Percentiles rank a stretch among this genome's conserved stretches.
phyloP scores from a whole-genome alignment of 2,797 vertebrate genomes.

The Aldrovandia affinis region DNA sequence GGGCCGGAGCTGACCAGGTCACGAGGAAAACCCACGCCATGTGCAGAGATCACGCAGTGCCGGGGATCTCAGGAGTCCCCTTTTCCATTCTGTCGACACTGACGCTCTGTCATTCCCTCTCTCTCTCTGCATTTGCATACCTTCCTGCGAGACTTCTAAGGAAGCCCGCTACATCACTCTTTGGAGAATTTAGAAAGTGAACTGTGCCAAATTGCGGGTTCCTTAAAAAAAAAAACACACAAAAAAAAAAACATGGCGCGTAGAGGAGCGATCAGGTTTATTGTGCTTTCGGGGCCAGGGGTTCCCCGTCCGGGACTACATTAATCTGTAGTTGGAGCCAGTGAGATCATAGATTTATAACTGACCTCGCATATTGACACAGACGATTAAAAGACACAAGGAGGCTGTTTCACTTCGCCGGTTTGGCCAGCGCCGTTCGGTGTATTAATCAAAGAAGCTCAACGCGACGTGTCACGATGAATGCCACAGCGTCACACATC shows the following conservation, averaged over 20 bases:
- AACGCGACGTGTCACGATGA: not conserved
- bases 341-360: not conserved
- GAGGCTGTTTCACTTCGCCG: not conserved
- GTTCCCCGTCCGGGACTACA: not conserved
- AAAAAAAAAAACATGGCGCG: not conserved
- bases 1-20: not conserved
- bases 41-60: not conserved
- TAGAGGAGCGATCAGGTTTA: not conserved
- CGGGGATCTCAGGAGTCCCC: not conserved
- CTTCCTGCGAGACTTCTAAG: not conserved
- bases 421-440: no score
- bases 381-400: not conserved
- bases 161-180: not conserved
- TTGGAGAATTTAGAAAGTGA: not conserved
- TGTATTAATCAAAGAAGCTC: not conserved
- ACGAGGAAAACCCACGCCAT: not conserved
- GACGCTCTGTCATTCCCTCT: not conserved
- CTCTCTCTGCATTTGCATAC: not conserved
- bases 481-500: not conserved
- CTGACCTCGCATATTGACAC: conserved; percentile 3
- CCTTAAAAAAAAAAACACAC: not conserved
- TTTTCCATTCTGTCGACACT: not conserved
- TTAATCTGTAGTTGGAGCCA: not conserved
- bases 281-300: not conserved
- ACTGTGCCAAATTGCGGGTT: not conserved